phyloP scores from a whole-genome alignment of 2,888 invertebrate genomes.

The Melolontha melolontha region DNA sequence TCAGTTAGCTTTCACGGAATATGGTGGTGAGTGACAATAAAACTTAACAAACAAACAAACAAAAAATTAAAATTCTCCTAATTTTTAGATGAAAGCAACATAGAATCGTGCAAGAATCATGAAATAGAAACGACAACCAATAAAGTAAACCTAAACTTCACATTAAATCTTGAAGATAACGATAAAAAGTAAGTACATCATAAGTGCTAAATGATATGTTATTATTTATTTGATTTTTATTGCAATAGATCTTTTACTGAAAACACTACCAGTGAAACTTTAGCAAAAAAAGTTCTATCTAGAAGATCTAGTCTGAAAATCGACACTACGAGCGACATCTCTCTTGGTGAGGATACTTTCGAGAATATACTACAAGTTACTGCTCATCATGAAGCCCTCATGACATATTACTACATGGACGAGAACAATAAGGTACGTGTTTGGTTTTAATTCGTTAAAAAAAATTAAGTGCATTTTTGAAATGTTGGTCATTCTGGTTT shows the following conservation, averaged over 20 bases:
- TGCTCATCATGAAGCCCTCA: constrained; percentile 86
- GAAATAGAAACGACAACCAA: constrained; percentile 53
- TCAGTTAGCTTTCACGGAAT: constrained; percentile 76
- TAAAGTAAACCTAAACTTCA: constrained; percentile 73
- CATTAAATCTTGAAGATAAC: constrained; percentile 68
- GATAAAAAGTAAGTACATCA: constrained; percentile 63
- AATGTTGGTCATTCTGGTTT: too few relatives aligned
- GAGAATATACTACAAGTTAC: constrained; percentile 82
- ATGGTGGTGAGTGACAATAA: constrained; percentile 64
- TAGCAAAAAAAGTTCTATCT: constrained; percentile 55
- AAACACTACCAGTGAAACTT: not conserved
- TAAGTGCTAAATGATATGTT: constrained; percentile 8
- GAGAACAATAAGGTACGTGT: constrained; percentile 79
- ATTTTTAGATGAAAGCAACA: constrained; percentile 56
- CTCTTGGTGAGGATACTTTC: constrained; percentile 71
- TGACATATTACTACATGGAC: constrained; percentile 93
- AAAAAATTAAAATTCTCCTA: constrained; percentile 8
- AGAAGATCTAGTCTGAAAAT: constrained; percentile 62
- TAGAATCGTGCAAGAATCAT: too few relatives aligned
- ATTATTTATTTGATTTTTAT: constrained; percentile 22
- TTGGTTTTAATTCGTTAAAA: too few relatives aligned
- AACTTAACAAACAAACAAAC: not conserved
- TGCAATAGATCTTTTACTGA: constrained; percentile 4
- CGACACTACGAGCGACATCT: constrained; percentile 59
- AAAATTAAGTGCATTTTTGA: too few relatives aligned